Evolutionary conservation across 2,888 invertebrate species (phyloP), one percentile per base, ranked within the genome.

Genomic region (Scaptodrosophila latifasciaeformis): DNA sequence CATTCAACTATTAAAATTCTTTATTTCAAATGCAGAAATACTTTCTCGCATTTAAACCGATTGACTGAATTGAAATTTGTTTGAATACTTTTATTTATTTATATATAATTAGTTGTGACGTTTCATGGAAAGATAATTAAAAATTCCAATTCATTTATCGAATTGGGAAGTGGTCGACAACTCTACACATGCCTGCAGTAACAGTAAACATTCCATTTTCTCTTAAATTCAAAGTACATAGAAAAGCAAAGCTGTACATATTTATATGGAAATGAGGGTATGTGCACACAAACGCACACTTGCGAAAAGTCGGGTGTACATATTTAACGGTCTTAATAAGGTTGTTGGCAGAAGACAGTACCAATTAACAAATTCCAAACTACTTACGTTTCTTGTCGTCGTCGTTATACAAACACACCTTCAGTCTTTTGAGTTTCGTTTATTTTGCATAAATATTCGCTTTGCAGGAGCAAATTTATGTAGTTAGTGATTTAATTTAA

Each of bases 311-410:
- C 15, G 10, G 9, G 17, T 17, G 9, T 17, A 18, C 10, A 18
- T 4, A 44, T 39, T 37, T 45, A 12, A 29, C 15, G 34, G 54
- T 61, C 55, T 54, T 35, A 3, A 24, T 5, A 24, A 24, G 15
- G 9, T 10, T 31, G 12, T 57, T 18, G 29, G 34, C 37, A 24
- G 19, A 40, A 35, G 57, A 40, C 15, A 29, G 15, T 42, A 44
- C 49, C 44, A 70, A 67, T 76, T 69, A 76, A 61, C 40, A 59
- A 72, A 72, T 66, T 66, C 63, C 63, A 72, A 70, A 31, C 60
- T 59, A 72, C 72, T 72, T 74, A 72, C 72, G 80, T 24, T 62
- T 76, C 67, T 64, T 61, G 72, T 72, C 80, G 80, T 72, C 80
- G 72, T 72, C 80, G 80, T 77, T 72, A 70, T 74, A 74, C 58